Evolutionary conservation across 2,888 invertebrate species (phyloP).

Genomic region (Tenthredo livida): DNA sequence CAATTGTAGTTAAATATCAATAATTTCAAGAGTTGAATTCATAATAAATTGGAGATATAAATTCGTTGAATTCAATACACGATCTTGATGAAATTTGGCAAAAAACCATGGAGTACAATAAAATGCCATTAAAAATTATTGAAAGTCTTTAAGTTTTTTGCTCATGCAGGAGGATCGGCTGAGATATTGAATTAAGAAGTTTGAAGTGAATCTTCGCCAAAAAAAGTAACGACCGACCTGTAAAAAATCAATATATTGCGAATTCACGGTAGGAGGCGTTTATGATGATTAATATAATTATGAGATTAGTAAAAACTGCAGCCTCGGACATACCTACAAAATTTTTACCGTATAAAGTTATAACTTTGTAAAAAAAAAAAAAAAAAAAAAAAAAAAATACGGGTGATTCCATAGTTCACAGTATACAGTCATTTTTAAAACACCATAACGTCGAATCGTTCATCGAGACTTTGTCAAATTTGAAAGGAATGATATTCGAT

Average conservation of each 20-base stretch:
- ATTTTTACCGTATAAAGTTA: not conserved
- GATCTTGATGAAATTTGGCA: not conserved
- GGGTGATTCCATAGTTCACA: too few species aligned
- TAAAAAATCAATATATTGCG: slow-evolving; percentile 7
- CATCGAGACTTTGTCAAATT: too few species aligned
- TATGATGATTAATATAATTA: not conserved
- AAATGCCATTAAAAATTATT: slow-evolving; percentile 15
- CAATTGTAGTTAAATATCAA: slow-evolving; percentile 1
- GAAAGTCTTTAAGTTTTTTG: not conserved
- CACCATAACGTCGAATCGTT: too few species aligned
- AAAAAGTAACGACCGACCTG: not conserved
- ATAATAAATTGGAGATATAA: not conserved
- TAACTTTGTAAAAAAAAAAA: not conserved
- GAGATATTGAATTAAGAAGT: not conserved
- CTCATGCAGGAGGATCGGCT: not conserved
- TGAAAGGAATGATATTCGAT: too few species aligned
- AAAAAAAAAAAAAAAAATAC: slow-evolving; percentile 1
- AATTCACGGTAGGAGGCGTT: not conserved
- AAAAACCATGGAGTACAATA: not conserved
- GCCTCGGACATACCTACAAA: not conserved
- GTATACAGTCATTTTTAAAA: too few species aligned
- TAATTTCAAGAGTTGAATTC: not conserved
- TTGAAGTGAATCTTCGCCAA: not conserved
- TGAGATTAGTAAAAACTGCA: not conserved
- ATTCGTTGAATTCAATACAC: not conserved